Conservation (phyloP, 2,797 vertebrate species). For the Tenualosa thibaudeaui region DNA sequence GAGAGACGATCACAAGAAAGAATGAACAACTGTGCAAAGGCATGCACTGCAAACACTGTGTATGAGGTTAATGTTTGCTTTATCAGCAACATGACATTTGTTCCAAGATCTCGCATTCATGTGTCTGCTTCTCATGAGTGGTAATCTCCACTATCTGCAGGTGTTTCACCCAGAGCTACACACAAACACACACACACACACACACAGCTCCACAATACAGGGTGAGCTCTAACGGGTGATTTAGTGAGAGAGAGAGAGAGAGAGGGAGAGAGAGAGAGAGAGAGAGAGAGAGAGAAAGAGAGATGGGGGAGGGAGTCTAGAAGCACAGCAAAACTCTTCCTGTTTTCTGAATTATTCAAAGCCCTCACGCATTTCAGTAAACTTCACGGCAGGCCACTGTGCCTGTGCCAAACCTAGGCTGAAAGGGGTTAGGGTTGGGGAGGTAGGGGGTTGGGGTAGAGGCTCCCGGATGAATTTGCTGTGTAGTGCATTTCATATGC, state of each 20-base stretch:
- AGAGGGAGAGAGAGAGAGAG: background rate
- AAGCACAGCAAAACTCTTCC: constrained; percentile 11
- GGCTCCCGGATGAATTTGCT: background rate
- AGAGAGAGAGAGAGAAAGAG: background rate
- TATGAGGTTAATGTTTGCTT: constrained; percentile 7
- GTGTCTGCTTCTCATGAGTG: constrained; percentile 15
- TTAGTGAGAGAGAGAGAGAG: background rate
- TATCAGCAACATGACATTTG: constrained; percentile 22
- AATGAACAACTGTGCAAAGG: background rate
- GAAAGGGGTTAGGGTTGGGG: background rate
- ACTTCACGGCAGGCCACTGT: background rate
- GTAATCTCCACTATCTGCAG: constrained; percentile 25
- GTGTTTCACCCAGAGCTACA: constrained; percentile 28
- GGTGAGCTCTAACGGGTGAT: constrained; percentile 1
- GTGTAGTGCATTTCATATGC: background rate
- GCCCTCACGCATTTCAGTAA: background rate
- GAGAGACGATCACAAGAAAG: background rate
- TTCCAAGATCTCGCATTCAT: constrained; percentile 23
- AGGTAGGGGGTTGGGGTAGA: background rate
- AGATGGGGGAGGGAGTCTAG: background rate
- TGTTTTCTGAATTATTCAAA: constrained; percentile 23
- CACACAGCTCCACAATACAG: background rate
- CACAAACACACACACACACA: constrained; percentile 49
- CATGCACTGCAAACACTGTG: constrained; percentile 15
- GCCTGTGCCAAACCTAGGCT: background rate